Evolutionary conservation across 2,797 vertebrate species (phyloP).

Genomic region (Fringilla coelebs): DNA sequence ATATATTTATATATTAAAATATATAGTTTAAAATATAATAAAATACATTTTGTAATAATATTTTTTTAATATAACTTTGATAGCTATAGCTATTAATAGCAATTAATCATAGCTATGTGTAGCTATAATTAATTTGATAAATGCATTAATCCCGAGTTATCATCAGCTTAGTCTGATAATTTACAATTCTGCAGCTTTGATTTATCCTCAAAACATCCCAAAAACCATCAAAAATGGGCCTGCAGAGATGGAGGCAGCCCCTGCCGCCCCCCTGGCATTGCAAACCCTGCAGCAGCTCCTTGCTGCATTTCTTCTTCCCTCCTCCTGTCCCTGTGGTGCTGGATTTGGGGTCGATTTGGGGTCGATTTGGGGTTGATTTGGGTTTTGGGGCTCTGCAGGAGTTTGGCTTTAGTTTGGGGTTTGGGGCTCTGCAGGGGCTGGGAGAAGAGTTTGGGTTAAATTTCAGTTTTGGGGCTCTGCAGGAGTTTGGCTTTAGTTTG

Average conservation of each 20-base stretch:
- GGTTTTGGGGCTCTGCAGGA: too few species aligned
- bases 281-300: not conserved
- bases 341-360: not conserved
- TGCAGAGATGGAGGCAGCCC: not conserved
- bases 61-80: not conserved
- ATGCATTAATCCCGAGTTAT: slow-evolving; percentile 16
- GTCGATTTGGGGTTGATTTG: not conserved
- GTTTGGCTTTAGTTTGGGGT: not conserved
- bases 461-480: not conserved
- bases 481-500: not conserved
- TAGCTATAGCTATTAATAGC: not conserved
- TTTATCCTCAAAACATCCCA: not conserved
- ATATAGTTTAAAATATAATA: not conserved
- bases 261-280: not conserved
- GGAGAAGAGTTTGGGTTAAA: not conserved
- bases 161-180: slow-evolving; percentile 49
- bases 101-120: not conserved
- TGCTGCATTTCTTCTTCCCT: not conserved
- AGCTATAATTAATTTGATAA: slow-evolving; percentile 60
- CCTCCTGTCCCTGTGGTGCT: not conserved
- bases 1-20: too few species aligned
- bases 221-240: too few species aligned
- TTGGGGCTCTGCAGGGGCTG: too few species aligned
- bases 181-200: not conserved
- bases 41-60: too few species aligned